Conservation (phyloP, 1,140 invertebrate genomes). For the Drosophila triauraria region DNA sequence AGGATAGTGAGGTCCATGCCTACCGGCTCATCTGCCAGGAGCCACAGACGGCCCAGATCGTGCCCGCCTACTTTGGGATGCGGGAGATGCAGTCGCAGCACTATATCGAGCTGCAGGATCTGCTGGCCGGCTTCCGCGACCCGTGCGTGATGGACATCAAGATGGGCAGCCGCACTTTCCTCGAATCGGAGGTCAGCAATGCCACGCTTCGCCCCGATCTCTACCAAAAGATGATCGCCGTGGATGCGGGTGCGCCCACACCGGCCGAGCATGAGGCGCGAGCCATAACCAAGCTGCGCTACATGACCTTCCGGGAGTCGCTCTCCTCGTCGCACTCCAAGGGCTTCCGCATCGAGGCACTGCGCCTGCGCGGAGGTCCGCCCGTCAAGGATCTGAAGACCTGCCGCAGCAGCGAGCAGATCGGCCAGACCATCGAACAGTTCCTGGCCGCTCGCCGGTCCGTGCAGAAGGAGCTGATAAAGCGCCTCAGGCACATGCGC, state of each 20-base stretch:
- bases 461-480: constrained; percentile 89
- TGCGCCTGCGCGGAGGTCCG: constrained; percentile 92
- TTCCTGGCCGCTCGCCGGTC: constrained; percentile 90
- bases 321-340: constrained; percentile 96
- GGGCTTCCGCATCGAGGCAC: constrained; percentile 98
- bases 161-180: constrained; percentile 96
- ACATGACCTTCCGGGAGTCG: constrained; percentile 97
- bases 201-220: constrained; percentile 91
- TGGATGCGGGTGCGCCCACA: constrained; percentile 95
- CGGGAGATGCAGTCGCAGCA: constrained; percentile 94
- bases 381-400: constrained; percentile 92
- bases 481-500: constrained; percentile 91
- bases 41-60: constrained; percentile 90
- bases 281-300: constrained; percentile 96
- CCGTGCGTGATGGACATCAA: constrained; percentile 97
- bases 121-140: constrained; percentile 93
- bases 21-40: constrained; percentile 94
- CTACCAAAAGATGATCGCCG: constrained; percentile 97
- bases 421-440: constrained; percentile 91
- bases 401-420: constrained; percentile 91
- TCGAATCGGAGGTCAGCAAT: constrained; percentile 97
- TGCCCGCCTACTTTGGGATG: constrained; percentile 95
- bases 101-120: constrained; percentile 96
- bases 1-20: constrained; percentile 92
- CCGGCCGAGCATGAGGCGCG: constrained; percentile 90